A percentile compares a stretch with the other conserved stretches of the same genome.
Conservation (phyloP, 2,797 vertebrate species). For the Enteromius afrohamiltoni region DNA sequence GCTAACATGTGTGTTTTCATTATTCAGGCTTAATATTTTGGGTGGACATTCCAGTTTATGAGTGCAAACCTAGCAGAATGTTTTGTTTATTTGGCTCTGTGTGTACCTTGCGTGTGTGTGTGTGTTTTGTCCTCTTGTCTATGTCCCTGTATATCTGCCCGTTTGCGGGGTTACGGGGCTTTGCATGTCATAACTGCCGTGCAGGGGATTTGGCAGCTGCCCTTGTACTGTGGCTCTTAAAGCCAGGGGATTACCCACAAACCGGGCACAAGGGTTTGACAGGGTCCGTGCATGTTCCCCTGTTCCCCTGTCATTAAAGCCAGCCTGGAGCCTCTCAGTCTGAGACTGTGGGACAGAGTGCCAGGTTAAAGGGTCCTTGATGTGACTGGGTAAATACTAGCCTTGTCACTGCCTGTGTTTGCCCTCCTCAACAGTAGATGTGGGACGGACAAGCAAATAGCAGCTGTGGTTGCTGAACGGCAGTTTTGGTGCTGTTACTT, state of each 20-base stretch:
- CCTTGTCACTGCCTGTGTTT: conserved; percentile 40
- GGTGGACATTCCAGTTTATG: neutral
- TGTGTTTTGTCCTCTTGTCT: conserved; percentile 40
- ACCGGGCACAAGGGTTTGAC: conserved; percentile 74
- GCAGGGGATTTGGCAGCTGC: conserved; percentile 71
- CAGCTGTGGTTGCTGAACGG: conserved; percentile 31
- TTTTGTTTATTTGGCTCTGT: conserved; percentile 3
- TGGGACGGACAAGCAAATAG: conserved; percentile 34
- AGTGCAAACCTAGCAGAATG: conserved; percentile 10
- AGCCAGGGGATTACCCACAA: conserved; percentile 76
- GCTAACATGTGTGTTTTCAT: conserved; percentile 32
- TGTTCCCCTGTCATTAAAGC: conserved; percentile 68
- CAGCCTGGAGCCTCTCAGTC: conserved; percentile 75
- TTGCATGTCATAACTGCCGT: conserved; percentile 71
- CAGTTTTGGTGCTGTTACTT: conserved; percentile 35
- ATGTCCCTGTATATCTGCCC: conserved; percentile 54
- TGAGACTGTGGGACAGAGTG: conserved; percentile 63
- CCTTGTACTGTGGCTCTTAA: conserved; percentile 72
- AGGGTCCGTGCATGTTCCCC: conserved; percentile 69
- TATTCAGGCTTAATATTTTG: neutral
- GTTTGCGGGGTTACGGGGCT: conserved; percentile 61
- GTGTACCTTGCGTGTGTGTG: conserved; percentile 12
- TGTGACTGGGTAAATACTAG: conserved; percentile 56
- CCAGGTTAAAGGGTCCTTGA: conserved; percentile 67
- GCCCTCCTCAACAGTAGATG: conserved; percentile 26